Percentiles rank a stretch among this genome's conserved stretches.
Conservation (phyloP, 2,797 vertebrate genomes). For the Sebastes kiyomatsui region DNA sequence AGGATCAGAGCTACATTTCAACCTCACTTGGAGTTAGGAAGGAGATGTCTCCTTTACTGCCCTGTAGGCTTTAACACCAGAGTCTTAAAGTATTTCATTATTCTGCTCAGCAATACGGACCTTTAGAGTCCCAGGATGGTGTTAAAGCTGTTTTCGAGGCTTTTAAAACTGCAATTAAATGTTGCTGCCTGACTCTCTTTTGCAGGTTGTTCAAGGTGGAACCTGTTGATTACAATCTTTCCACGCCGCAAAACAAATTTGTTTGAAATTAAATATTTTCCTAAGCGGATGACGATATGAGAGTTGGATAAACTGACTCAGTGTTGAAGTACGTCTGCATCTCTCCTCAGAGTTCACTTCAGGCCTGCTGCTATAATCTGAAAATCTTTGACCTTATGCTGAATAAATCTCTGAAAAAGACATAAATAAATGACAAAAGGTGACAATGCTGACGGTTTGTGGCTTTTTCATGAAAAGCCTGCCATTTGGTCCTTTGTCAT, state of each 20-base stretch:
- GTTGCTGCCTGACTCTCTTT: too few species aligned
- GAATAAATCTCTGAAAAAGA: conserved; percentile 13
- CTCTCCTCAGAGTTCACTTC: not conserved
- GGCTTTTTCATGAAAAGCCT: conserved; percentile 20
- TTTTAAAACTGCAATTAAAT: too few species aligned
- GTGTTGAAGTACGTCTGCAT: not conserved
- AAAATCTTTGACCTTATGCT: not conserved
- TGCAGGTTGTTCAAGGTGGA: not conserved
- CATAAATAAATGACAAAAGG: conserved; percentile 22
- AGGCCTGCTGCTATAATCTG: not conserved
- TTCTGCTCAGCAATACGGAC: too few species aligned
- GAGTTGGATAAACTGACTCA: not conserved
- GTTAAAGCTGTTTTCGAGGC: too few species aligned
- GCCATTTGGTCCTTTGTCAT: conserved; percentile 43
- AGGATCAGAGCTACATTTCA: not conserved
- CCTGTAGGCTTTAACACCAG: not conserved
- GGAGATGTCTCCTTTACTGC: not conserved
- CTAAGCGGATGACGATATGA: not conserved
- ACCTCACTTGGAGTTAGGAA: not conserved
- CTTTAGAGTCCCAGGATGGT: too few species aligned
- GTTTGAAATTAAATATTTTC: too few species aligned
- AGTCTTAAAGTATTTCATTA: not conserved
- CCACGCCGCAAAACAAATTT: too few species aligned
- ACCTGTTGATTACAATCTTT: not conserved
- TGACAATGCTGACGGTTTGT: conserved; percentile 27